Base-by-base conservation (phyloP, 2,888 invertebrate species). In the Strigamia crassipes region DNA sequence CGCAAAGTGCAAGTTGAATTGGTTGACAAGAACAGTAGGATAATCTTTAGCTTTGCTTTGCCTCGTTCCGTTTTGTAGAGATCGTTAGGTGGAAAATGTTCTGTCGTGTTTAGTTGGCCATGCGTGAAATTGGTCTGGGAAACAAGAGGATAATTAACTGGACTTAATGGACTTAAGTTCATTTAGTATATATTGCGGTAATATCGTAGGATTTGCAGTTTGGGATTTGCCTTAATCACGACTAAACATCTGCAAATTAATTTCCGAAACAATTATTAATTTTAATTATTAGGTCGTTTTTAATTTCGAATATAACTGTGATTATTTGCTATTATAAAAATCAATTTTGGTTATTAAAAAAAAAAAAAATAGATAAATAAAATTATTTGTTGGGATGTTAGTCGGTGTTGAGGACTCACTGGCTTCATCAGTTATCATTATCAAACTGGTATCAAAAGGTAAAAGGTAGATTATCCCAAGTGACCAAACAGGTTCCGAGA, bases 71-170 rank as follows among this genome's bases (percentile, higher is more conserved):
- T 51, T 51, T 46, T 51, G 51, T 51, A 15, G 51, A 51, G 51
- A 51, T 51, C 51, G 51, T 51, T 51, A 51, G 51, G 51, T 51
- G 51, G 51, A 51, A 51, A 51, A 51, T 51, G 51, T 51, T 51
- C n/a, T 51, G 51, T 51, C 51, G 51, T 51, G 51, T 51, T 51
- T 51, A 51, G 51, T 51, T 51, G 51, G 51, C 51, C 51, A 51
- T 51, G 51, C 51, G 51, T 51, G 51, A 51, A 51, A 51, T 51
- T 51, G 51, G 51, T 51, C 51, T 51, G 51, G 51, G 51, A 51
- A 51, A 51, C 51, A 51, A 51, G 51, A 51, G 51, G 51, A 51
- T 51, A 51, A 51, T 51, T 51, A 51, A 51, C 51, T 51, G 51
- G 51, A 51, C 51, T 18, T 51, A 51, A 51, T 51, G 51, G 51